Evolutionary conservation across 2,113 vertebrate genomes (phyloP), one percentile per base, ranked within the genome.

Genomic region (Actinemys pallida): DNA sequence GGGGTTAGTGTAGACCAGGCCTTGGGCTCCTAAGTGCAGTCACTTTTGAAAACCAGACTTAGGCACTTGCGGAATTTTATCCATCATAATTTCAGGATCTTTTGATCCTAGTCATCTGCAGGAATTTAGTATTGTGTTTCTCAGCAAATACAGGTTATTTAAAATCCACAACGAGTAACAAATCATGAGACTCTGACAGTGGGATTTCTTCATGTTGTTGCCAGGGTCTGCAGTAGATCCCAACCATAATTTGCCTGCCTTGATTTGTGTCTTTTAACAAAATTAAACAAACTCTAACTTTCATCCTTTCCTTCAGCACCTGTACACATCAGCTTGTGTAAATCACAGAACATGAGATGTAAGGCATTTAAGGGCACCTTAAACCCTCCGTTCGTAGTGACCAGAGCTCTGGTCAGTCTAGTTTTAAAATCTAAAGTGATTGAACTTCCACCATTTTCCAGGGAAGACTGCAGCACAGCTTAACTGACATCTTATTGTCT

Each of bases 151-250:
- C 6, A 16, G 35, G 22, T 1, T 53, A 52, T 31, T 7, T n/a
- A 39, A 75, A 53, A 42, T 20, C 57, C 27, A 1, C 10, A 50
- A 39, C 13, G 25, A 35, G 9, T 0, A 22, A 87, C 39, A 57
- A 49, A 22, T 79, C 20, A 25, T 16, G 16, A 45, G 16, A 22
- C 42, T 14, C 52, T 19, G 8, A 19, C 12, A n/a, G 53, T 45
- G 16, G 5, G 24, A 76, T 76, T 42, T 76, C 42, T 35, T 75
- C 8, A 13, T 50, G 17, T 62, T 1, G 5, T 4, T 4, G 10
- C 35, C 3, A 45, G 47, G 25, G 16, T 1, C 2, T 1, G 8
- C 49, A n/a, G 1, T 9, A 29, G 78, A 8, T 3, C 56, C 1
- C 31, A 86, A 25, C 17, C 42, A 4, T 6, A 45, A 0, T 27